A percentile compares a stretch with the other conserved stretches of the same genome.
phyloP scores from a whole-genome alignment of 2,113 vertebrate species.

The Oryctolagus cuniculus region mOryCun1.1 NC_091441.1:64073001-64073500 shows the following conservation, averaged over 20 bases:
- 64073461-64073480: background rate
- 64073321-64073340: background rate
- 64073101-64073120: background rate
- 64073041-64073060: background rate
- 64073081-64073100: background rate
- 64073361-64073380: background rate
- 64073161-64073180: background rate
- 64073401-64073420: background rate
- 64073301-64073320: background rate
- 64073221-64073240: background rate
- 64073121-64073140: background rate
- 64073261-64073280: background rate
- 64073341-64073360: background rate
- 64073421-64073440: background rate
- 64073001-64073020: background rate
- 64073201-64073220: background rate
- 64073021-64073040: too few relatives aligned
- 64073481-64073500: background rate
- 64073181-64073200: conserved; percentile 22
- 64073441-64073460: background rate
- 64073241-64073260: background rate
- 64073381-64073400: background rate
- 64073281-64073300: background rate
- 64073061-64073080: background rate
- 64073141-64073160: background rate